Base-by-base conservation (phyloP, 37 sponge, comb jelly and placozoan genomes). In the Hormiphora californensis region DNA sequence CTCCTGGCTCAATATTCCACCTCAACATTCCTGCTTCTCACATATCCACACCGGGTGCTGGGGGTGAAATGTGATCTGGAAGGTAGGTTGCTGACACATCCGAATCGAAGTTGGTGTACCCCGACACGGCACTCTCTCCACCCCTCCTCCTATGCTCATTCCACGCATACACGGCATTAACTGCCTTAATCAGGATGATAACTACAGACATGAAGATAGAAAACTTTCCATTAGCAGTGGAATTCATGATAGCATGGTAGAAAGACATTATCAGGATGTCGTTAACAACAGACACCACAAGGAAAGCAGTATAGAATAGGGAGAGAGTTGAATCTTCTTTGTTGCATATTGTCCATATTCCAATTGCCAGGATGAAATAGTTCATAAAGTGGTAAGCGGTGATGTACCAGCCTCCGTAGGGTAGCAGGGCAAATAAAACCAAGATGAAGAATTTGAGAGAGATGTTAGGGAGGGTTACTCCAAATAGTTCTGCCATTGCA, bases 51-150 rank as follows among this genome's bases (percentile, higher is more conserved):
- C 81, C 81, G 23, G 81, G 81, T 23, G 43, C 44, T 25, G 81
- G 81, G 21, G 81, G 81, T n/a, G 81, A 33, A 40, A 73, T 73
- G 81, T 73, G 81, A 7, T 73, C 81, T 8, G 81, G 81, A 3
- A 73, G 44, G 25, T 73, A 73, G 25, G 81, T 73, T 0, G 81
- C 46, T 1, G 81, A 73, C 1, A 73, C 81, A 73, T 73, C 81
- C 5, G 81, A 41, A 28, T 41, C 81, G 23, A 73, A 73, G 44
- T 73, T 73, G 41, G 81, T 73, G 44, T 73, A 73, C 43, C 81
- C 81, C 21, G 46, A 43, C 12, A 43, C 81, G 4, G 40, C 81
- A 1, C 36, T 11, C 12, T 37, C 81, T 7, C 81, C 81, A 7
- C 27, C 81, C 9, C 81, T 21, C 43, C 81, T 1, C 27, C 25